Conservation (phyloP, 2,797 vertebrate genomes). For the Sebastes taczanowskii region DNA sequence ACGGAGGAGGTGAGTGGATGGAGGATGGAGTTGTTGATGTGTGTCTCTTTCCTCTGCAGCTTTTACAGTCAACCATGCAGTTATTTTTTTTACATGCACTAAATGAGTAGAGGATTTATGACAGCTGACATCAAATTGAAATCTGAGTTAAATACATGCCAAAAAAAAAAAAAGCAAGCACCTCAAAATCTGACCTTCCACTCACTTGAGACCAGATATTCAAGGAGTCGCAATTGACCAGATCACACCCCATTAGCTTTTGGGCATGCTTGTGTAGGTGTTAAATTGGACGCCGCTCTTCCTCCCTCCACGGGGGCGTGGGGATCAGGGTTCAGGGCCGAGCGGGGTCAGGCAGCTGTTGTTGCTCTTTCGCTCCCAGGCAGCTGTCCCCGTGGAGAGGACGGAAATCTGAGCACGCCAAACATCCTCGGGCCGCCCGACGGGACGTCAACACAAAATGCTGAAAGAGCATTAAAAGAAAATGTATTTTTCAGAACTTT, state of each 20-base stretch:
- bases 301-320: slow-evolving; percentile 53
- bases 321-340: slow-evolving; percentile 57
- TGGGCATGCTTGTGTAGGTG: slow-evolving; percentile 58
- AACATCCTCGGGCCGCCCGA: slow-evolving; percentile 40
- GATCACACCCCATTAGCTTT: background rate
- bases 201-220: background rate
- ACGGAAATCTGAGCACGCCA: slow-evolving; percentile 59
- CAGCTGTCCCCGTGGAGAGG: slow-evolving; percentile 69
- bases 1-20: slow-evolving; percentile 89
- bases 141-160: background rate
- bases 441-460: slow-evolving; percentile 18
- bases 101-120: background rate
- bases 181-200: background rate
- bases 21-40: background rate
- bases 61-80: background rate
- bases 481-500: background rate
- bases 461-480: background rate
- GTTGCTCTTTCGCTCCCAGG: slow-evolving; percentile 68
- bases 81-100: background rate
- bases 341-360: slow-evolving; percentile 78
- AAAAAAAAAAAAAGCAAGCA: background rate
- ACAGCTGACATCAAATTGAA: background rate
- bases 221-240: background rate
- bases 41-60: background rate
- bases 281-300: slow-evolving; percentile 43